Percentiles rank a stretch among this genome's conserved stretches.
These are phyloP conservation scores for Andrena chrysosceles DNA, from an alignment of 2,888 invertebrate species.

Conservation along the genomic window DNA sequence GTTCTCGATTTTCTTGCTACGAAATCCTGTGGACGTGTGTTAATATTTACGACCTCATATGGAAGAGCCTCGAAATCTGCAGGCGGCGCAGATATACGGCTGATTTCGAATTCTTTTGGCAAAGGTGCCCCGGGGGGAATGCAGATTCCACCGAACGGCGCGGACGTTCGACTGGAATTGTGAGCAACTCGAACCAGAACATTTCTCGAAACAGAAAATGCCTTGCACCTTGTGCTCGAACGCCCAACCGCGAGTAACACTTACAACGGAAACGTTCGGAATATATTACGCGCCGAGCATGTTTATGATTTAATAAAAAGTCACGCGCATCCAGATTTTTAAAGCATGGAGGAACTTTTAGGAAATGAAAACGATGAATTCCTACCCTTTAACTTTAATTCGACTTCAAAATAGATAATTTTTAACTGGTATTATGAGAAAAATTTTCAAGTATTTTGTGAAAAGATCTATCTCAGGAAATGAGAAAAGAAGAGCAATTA, in stretches of 20 bases:
- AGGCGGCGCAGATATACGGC: neutral
- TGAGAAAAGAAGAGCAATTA: neutral
- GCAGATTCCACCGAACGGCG: conserved; percentile 43
- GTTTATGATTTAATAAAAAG: conserved; percentile 5
- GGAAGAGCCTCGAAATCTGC: conserved; percentile 31
- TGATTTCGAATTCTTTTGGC: conserved; percentile 53
- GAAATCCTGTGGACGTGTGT: neutral
- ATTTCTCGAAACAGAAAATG: conserved; percentile 15
- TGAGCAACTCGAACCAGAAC: conserved; percentile 29
- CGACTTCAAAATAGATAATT: too few relatives aligned
- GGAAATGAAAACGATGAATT: too few relatives aligned
- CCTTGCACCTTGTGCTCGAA: neutral
- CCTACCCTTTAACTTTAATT: too few relatives aligned
- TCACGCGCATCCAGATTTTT: neutral
- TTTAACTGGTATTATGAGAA: too few relatives aligned
- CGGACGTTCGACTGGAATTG: conserved; percentile 19
- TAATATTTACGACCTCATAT: conserved; percentile 43
- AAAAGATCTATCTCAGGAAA: neutral
- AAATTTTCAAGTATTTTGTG: too few relatives aligned
- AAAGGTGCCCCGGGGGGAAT: conserved; percentile 33
- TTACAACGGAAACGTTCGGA: neutral
- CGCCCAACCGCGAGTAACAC: neutral
- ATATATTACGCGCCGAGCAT: neutral
- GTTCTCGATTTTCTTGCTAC: neutral
- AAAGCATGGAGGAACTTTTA: neutral